phyloP scores from a whole-genome alignment of 1,140 invertebrate genomes.

The Protaetia brevitarsis region DNA sequence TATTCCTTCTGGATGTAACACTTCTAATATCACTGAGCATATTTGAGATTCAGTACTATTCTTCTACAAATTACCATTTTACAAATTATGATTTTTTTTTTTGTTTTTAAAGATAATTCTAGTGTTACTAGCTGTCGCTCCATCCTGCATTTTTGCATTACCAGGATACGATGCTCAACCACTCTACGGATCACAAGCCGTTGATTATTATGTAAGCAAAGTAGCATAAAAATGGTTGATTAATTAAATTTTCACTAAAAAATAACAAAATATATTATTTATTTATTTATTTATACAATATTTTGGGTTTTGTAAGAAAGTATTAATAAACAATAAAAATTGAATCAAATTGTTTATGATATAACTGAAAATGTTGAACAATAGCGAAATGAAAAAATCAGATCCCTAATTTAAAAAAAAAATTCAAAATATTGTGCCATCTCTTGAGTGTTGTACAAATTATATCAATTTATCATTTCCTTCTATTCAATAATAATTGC shows the following conservation, averaged over 20 bases:
- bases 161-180: background rate
- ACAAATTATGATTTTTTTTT: too few relatives aligned
- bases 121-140: background rate
- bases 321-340: too few relatives aligned
- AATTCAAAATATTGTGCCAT: background rate
- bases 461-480: background rate
- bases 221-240: background rate
- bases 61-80: too few relatives aligned
- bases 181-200: background rate
- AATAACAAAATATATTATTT: background rate
- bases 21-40: too few relatives aligned
- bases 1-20: too few relatives aligned
- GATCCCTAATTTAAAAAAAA: background rate
- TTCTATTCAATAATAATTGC: too few relatives aligned
- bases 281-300: background rate
- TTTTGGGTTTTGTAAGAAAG: too few relatives aligned
- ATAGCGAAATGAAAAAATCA: background rate
- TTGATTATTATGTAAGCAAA: slow-evolving; percentile 20
- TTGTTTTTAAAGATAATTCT: background rate
- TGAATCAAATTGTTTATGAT: too few relatives aligned
- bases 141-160: background rate
- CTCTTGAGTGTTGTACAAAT: background rate
- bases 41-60: too few relatives aligned
- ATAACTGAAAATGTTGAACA: too few relatives aligned
- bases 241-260: background rate